These are phyloP conservation scores for Diadegma fenestrale DNA, from an alignment of 2,888 invertebrate species.

Conservation along the genomic window DNA sequence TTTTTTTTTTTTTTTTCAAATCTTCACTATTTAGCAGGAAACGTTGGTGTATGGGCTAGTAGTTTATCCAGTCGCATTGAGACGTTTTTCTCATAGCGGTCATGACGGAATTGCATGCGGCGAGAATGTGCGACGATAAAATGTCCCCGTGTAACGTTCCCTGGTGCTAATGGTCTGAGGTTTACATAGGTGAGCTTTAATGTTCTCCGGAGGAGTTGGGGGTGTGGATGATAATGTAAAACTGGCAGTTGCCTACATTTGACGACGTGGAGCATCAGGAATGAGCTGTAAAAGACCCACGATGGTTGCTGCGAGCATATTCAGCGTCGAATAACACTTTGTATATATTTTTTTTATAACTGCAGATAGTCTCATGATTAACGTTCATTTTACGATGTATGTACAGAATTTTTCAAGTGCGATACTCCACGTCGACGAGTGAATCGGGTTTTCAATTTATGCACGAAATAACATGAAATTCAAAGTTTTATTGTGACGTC, in stretches of 20 bases:
- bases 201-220: conserved; percentile 12
- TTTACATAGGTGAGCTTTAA: conserved; percentile 51
- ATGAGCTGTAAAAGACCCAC: conserved; percentile 35
- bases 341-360: conserved; percentile 24
- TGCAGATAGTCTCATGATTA: conserved; percentile 78
- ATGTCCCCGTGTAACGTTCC: conserved; percentile 10
- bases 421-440: conserved; percentile 75
- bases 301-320: conserved; percentile 15
- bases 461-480: conserved; percentile 64
- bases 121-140: conserved; percentile 24
- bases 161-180: conserved; percentile 40
- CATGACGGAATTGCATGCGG: conserved; percentile 26
- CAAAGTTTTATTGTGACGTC: too few species aligned
- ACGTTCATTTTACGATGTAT: conserved; percentile 80
- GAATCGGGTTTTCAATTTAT: conserved; percentile 79
- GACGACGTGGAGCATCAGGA: conserved; percentile 28
- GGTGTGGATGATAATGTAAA: conserved; percentile 57
- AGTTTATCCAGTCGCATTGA: background rate
- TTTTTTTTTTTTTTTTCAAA: background rate
- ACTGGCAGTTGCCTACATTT: conserved; percentile 30
- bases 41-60: background rate
- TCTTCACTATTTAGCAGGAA: background rate
- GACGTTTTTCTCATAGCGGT: conserved; percentile 18
- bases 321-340: conserved; percentile 28
- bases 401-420: conserved; percentile 78